A percentile compares a stretch with the other conserved stretches of the same genome.
Evolutionary conservation across 2,113 vertebrate species (phyloP).

Genomic region (Mirza zaza): DNA sequence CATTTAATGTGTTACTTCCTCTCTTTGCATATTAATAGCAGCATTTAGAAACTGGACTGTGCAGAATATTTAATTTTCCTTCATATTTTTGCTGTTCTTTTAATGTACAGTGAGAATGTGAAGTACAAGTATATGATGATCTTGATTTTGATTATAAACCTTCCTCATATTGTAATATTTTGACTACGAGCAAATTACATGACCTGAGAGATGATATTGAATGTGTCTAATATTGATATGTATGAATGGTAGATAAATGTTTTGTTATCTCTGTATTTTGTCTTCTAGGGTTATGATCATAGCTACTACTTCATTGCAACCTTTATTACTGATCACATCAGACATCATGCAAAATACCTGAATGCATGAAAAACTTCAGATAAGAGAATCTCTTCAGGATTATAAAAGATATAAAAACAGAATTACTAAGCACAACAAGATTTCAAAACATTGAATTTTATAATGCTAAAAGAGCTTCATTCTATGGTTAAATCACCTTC

Average conservation of each 20-base stretch:
- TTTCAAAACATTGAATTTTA: not conserved
- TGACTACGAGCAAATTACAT: not conserved
- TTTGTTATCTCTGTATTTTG: slow-evolving; percentile 36
- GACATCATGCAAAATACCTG: slow-evolving; percentile 96
- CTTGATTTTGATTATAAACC: slow-evolving; percentile 39
- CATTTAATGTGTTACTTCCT: not conserved
- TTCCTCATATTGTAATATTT: not conserved
- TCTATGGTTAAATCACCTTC: slow-evolving; percentile 25
- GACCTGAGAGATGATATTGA: not conserved
- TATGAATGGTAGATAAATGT: not conserved
- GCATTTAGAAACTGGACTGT: not conserved
- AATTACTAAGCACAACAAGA: slow-evolving; percentile 5
- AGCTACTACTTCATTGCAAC: slow-evolving; percentile 97
- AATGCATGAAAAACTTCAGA: slow-evolving; percentile 85
- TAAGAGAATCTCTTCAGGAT: not conserved
- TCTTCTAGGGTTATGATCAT: slow-evolving; percentile 95
- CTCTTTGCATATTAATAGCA: not conserved
- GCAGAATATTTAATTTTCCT: not conserved
- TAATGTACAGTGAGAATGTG: not conserved
- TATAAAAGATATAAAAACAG: not conserved
- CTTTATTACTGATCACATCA: slow-evolving; percentile 95
- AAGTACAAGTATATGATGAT: not conserved
- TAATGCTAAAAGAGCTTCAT: slow-evolving; percentile 4
- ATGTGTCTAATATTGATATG: not conserved
- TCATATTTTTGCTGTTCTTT: not conserved